phyloP scores from a whole-genome alignment of 2,113 vertebrate genomes.

The Alectura lathami region DNA sequence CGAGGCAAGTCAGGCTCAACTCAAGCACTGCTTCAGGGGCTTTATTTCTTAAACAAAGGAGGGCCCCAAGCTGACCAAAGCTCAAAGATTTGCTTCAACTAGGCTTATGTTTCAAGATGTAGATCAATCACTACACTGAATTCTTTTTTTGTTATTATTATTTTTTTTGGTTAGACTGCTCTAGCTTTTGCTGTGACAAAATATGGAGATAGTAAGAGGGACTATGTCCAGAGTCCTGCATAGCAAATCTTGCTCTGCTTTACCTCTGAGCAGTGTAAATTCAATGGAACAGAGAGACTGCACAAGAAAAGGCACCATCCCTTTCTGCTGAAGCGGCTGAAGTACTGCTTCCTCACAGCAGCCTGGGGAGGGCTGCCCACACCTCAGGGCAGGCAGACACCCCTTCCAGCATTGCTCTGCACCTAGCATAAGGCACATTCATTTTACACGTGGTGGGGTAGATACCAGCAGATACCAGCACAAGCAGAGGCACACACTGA shows the following conservation, averaged over 20 bases:
- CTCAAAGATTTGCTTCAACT: not conserved
- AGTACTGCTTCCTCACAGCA: not conserved
- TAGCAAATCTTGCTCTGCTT: not conserved
- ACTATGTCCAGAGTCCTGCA: not conserved
- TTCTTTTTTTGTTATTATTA: not conserved
- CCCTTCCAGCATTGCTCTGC: not conserved
- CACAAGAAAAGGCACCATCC: not conserved
- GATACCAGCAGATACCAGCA: not conserved
- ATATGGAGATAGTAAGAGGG: not conserved
- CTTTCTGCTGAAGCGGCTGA: not conserved
- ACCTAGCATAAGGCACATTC: not conserved
- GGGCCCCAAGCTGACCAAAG: not conserved
- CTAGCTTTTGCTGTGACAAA: not conserved
- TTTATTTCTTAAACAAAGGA: not conserved
- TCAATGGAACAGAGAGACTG: not conserved
- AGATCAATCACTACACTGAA: not conserved
- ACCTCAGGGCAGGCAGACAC: not conserved
- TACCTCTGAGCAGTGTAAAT: not conserved
- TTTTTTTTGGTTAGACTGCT: not conserved
- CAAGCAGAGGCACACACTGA: not conserved
- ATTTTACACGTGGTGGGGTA: accelerated
- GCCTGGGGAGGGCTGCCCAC: not conserved
- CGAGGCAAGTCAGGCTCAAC: not conserved
- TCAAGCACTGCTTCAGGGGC: not conserved
- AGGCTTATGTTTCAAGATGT: not conserved